A percentile compares a stretch with the other conserved stretches of the same genome.
Conservation (phyloP, 2,797 vertebrate genomes). For the Loris lydekkerianus region DNA sequence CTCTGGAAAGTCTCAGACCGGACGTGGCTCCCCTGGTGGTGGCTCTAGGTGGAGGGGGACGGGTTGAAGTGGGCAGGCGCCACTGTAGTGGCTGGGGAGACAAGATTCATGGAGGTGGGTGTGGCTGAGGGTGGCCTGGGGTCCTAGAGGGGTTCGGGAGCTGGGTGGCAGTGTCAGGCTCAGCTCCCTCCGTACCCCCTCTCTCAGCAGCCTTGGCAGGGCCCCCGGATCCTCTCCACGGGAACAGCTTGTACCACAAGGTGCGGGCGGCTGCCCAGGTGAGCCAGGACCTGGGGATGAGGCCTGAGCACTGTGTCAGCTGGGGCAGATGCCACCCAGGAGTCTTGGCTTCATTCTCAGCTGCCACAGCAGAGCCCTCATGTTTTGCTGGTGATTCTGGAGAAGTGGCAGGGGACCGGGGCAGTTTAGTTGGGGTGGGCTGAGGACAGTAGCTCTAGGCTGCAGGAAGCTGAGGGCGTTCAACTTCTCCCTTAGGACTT, state of each 20-base stretch:
- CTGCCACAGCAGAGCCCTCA: not conserved
- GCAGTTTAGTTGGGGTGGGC: accelerated
- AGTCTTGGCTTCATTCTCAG: not conserved
- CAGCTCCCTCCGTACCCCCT: accelerated
- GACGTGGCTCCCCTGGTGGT: accelerated
- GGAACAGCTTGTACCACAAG: slow-evolving; percentile 95
- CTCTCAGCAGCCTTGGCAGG: slow-evolving; percentile 91
- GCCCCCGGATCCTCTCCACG: slow-evolving; percentile 95
- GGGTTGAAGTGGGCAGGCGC: not conserved
- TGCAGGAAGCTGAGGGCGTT: not conserved
- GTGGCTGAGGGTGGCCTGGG: too few relatives aligned
- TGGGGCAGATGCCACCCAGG: not conserved
- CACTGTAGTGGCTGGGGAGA: not conserved
- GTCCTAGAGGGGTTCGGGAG: not conserved
- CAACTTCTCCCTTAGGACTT: slow-evolving; percentile 87
- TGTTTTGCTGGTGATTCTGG: not conserved
- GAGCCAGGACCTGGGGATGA: not conserved
- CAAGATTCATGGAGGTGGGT: not conserved
- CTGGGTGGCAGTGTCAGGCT: accelerated
- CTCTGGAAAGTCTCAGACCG: not conserved
- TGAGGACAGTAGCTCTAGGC: accelerated
- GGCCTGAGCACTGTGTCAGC: too few relatives aligned
- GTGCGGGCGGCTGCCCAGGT: slow-evolving; percentile 95
- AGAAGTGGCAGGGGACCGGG: not conserved
- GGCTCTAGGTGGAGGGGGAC: not conserved